Conservation (phyloP, 2,888 invertebrate genomes). For the Plebejus melissa region DNA sequence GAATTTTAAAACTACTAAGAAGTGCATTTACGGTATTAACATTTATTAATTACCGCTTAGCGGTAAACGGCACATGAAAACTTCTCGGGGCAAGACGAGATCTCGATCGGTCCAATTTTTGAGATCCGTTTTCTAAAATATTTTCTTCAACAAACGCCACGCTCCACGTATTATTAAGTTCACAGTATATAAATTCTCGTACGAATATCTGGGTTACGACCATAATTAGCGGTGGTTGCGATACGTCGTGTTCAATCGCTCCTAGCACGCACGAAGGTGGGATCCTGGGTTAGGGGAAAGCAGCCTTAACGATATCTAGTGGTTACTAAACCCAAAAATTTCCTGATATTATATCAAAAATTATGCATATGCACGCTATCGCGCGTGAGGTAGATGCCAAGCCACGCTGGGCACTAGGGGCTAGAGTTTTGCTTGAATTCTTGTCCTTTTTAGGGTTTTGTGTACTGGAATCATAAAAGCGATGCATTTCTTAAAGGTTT, state of each 20-base stretch:
- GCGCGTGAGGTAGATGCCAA: neutral
- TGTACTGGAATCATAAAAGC: neutral
- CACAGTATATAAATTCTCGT: slow-evolving; percentile 26
- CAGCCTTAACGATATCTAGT: neutral
- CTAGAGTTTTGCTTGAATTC: neutral
- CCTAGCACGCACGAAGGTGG: slow-evolving; percentile 24
- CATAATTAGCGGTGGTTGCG: slow-evolving; percentile 29
- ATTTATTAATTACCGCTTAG: neutral
- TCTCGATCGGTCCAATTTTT: slow-evolving; percentile 17
- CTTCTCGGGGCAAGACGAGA: slow-evolving; percentile 9
- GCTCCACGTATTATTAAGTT: slow-evolving; percentile 27
- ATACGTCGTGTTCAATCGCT: slow-evolving; percentile 26
- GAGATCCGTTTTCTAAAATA: slow-evolving; percentile 27
- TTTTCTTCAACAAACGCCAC: slow-evolving; percentile 22
- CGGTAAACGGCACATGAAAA: slow-evolving; percentile 10
- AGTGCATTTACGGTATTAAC: neutral
- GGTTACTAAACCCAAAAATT: neutral
- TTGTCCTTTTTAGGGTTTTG: neutral
- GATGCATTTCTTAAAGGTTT: neutral
- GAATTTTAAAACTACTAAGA: neutral
- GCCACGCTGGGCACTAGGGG: no score
- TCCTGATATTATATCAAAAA: neutral
- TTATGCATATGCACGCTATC: slow-evolving; percentile 4
- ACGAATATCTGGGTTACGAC: slow-evolving; percentile 29
- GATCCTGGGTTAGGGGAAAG: slow-evolving; percentile 7